Percentiles rank a stretch among this genome's conserved stretches.
Evolutionary conservation across 2,797 vertebrate species (phyloP).

Genomic region (Oceanodroma leucorhoa): DNA sequence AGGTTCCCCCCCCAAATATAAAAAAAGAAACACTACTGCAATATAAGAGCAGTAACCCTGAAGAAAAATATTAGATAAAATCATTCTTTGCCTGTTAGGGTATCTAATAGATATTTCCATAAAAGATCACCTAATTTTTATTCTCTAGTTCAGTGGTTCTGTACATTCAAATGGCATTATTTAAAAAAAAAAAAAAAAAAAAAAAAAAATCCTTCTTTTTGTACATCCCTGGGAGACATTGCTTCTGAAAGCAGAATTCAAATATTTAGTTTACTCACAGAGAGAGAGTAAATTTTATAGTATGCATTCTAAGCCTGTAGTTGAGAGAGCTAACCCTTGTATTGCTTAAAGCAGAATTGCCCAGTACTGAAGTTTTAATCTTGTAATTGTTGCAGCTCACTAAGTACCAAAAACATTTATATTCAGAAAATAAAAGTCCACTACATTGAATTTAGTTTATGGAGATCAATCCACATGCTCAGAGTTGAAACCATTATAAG

Average conservation of each 20-base stretch:
- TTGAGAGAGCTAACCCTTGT: not conserved
- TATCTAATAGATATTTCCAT: not conserved
- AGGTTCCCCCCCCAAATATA: not conserved
- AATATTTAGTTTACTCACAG: not conserved
- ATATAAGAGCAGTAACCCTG: not conserved
- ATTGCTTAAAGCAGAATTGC: not conserved
- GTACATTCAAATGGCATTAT: not conserved
- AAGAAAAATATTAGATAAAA: not conserved
- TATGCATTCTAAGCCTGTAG: not conserved
- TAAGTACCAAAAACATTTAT: rapidly evolving
- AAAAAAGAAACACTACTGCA: not conserved
- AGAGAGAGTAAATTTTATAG: not conserved
- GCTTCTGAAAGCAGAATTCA: not conserved
- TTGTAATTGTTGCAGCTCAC: not conserved
- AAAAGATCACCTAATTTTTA: not conserved
- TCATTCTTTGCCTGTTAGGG: not conserved
- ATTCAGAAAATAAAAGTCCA: not conserved
- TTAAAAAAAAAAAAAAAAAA: not conserved
- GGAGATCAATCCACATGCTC: not conserved
- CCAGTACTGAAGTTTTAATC: not conserved
- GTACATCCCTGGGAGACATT: not conserved
- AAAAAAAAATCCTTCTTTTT: not conserved
- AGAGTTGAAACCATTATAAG: not conserved
- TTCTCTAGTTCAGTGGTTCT: not conserved
- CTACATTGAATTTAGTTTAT: not conserved